Evolutionary conservation across 2,888 invertebrate species (phyloP), one percentile per base, ranked within the genome.

Genomic region (Oscheius sp.): DNA sequence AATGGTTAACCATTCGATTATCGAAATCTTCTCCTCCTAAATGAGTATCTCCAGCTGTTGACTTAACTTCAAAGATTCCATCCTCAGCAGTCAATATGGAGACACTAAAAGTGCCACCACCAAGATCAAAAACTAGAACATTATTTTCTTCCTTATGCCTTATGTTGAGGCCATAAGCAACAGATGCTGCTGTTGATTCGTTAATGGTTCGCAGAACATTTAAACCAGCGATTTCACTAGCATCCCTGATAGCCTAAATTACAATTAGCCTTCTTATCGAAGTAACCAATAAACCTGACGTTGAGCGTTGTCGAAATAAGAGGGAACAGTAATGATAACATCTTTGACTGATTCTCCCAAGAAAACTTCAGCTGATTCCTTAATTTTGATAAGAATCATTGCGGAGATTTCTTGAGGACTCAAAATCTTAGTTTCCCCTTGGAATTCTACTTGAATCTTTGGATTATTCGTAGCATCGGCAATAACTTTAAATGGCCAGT

Each of bases 271-370:
- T n/a, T n/a, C n/a, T n/a, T n/a, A n/a, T n/a, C n/a, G n/a, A n/a
- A n/a, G n/a, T n/a, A n/a, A n/a, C n/a, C n/a, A n/a, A n/a, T n/a
- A n/a, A n/a, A n/a, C n/a, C 58, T 77, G 74, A 65, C 97, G 90
- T 89, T 98, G 97, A 0, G 96, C 96, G 87, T 98, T 97, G 87
- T 98, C 98, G 89, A 85, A 98, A 88, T 98, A 98, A 3, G 97
- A 97, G 0, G 97, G 98, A 0, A 98, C 97, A 4, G 23, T 23
- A 34, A 6, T 10, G 12, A 34, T 34, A 6, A 34, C 37, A 97
- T 0, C 97, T 74, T 91, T 91, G 37, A 37, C 37, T 10, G 37
- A 8, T 37, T 37, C 8, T 37, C 37, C 37, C 15, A 37, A 37
- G 15, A 37, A 37, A 10, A 10, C 37, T 15, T 37, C 37, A 15